These are phyloP conservation scores for Lordiphosa stackelbergi DNA, from an alignment of 1,140 invertebrate genomes.

Conservation along the genomic window DNA sequence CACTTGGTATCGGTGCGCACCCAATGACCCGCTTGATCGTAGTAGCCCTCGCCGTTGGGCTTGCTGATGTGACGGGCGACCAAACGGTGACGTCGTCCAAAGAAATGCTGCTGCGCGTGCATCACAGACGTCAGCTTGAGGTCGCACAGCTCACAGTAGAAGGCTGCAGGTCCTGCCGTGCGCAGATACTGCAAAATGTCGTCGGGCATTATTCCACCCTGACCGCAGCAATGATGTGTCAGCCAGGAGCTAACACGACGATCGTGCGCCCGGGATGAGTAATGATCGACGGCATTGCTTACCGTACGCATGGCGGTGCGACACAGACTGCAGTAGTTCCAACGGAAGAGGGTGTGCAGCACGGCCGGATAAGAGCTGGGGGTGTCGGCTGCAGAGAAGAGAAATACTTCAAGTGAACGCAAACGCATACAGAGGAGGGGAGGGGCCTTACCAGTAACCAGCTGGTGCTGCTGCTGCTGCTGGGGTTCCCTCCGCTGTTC, in stretches of 20 bases:
- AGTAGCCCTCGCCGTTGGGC: conserved; percentile 69
- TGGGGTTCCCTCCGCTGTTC: background rate
- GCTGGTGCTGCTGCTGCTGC: conserved; percentile 10
- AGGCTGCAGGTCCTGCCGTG: conserved; percentile 20
- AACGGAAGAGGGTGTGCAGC: conserved; percentile 40
- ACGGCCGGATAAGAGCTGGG: conserved; percentile 14
- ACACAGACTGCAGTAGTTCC: conserved; percentile 52
- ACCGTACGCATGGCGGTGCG: conserved; percentile 40
- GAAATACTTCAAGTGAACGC: background rate
- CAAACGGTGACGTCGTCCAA: conserved; percentile 76
- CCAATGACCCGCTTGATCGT: conserved; percentile 71
- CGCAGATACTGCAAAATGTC: conserved; percentile 36
- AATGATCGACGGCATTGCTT: conserved; percentile 76
- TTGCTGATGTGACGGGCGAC: conserved; percentile 38
- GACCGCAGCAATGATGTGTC: conserved; percentile 42
- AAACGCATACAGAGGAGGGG: too few relatives aligned
- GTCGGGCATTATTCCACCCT: conserved; percentile 44
- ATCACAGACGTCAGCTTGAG: conserved; percentile 76
- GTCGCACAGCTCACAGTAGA: conserved; percentile 77
- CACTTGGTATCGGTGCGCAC: conserved; percentile 54
- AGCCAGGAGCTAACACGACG: conserved; percentile 76
- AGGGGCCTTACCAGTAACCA: conserved; percentile 18
- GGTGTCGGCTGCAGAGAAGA: background rate
- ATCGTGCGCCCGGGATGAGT: conserved; percentile 77
- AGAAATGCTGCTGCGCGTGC: conserved; percentile 78